These are phyloP conservation scores for Lepidurus apus DNA, from an alignment of 1,140 invertebrate species.

Conservation along the genomic window DNA sequence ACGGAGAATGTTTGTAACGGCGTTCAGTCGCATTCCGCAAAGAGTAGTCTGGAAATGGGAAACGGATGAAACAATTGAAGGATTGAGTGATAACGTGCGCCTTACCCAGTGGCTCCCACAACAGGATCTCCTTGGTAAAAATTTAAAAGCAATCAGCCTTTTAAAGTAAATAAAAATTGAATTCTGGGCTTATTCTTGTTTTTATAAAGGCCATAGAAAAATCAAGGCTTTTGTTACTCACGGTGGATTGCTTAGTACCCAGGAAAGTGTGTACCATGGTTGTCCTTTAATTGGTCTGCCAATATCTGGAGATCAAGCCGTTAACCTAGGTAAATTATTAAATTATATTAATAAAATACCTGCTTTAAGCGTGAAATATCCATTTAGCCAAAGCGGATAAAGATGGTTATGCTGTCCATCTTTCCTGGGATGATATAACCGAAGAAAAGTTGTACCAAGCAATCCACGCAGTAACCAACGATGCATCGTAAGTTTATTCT, in stretches of 20 bases:
- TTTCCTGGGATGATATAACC: slow-evolving; percentile 30
- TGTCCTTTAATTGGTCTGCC: slow-evolving; percentile 72
- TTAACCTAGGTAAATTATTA: slow-evolving; percentile 33
- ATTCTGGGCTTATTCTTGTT: too few relatives aligned
- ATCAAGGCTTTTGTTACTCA: slow-evolving; percentile 73
- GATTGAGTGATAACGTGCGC: slow-evolving; percentile 37
- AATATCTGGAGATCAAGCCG: slow-evolving; percentile 61
- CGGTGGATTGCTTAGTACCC: slow-evolving; percentile 70
- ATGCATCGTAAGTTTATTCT: slow-evolving; percentile 31
- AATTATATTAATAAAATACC: too few relatives aligned
- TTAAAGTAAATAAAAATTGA: neutral
- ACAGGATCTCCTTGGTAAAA: slow-evolving; percentile 42
- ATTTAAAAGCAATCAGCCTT: neutral
- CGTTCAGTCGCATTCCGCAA: slow-evolving; percentile 48
- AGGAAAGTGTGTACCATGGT: slow-evolving; percentile 72
- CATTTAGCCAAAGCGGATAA: slow-evolving; percentile 23
- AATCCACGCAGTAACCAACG: slow-evolving; percentile 29
- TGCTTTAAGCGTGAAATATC: too few relatives aligned
- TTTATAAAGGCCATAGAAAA: slow-evolving; percentile 57
- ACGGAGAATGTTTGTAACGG: slow-evolving; percentile 51
- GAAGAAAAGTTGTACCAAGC: slow-evolving; percentile 29
- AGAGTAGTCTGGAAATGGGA: slow-evolving; percentile 51
- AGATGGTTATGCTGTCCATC: slow-evolving; percentile 27
- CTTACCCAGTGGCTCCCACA: slow-evolving; percentile 42
- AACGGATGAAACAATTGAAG: slow-evolving; percentile 40